Base-by-base conservation (phyloP, 2,797 vertebrate species). In the Chanos chanos region DNA sequence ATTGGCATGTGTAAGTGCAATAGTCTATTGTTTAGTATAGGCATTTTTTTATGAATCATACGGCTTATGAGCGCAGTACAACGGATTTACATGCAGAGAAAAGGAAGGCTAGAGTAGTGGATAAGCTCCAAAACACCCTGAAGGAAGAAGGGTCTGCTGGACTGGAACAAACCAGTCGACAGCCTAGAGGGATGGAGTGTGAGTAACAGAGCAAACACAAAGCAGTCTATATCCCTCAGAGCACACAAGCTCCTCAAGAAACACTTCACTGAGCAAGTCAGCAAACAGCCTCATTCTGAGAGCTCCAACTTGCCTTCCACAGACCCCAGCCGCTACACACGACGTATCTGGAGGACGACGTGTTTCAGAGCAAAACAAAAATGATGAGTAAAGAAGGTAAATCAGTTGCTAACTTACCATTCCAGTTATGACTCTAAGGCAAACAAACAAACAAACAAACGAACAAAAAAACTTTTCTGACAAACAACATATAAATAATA, bases 51-150 rank as follows among this genome's bases (percentile, higher is more conserved):
- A 77, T 78, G 76, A 72, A 63, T 44, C 59, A 50, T 7, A 39
- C 52, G 65, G 53, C 61, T 58, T 61, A 50, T 21, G 18, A 70
- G 59, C 60, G 39, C 28, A 55, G 54, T 28, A 61, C 37, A 50
- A 53, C n/a, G 57, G 68, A 77, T 77, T 75, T 69, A 58, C 68
- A 74, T 73, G 66, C 64, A 56, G 45, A 68, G 56, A 59, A 66
- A 57, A 53, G 8, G 21, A 54, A 12, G 19, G 44, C 45, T 27
- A 52, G 22, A 41, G 59, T 18, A 48, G 59, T 75, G 73, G 69
- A 77, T 63, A 58, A 66, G 51, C 58, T 73, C 67, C 68, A 74
- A 70, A 76, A 79, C 70, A 72, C 54, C 78, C 74, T 55, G 52
- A 73, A 78, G 78, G 69, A 73, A 70, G 66, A 53, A 36, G 31